Evolutionary conservation across 2,113 vertebrate species (phyloP).

Genomic region (Abramis brama): DNA sequence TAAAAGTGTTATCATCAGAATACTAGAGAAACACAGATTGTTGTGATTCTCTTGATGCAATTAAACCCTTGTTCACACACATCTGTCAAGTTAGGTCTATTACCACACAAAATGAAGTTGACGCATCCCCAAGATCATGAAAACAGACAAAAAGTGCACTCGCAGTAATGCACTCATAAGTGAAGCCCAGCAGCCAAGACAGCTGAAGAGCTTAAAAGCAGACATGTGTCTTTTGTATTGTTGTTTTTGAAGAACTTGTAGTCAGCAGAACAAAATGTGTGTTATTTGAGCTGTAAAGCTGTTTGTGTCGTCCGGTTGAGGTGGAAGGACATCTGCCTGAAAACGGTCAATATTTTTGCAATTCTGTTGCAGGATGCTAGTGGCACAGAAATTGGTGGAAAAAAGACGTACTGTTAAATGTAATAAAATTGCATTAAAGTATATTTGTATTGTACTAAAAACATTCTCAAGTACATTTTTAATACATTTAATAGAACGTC

Average conservation of each 20-base stretch:
- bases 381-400: neutral
- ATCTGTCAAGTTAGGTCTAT: neutral
- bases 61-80: neutral
- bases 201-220: constrained; percentile 13
- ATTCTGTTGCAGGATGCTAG: neutral
- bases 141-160: neutral
- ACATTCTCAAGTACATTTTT: no score
- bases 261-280: neutral
- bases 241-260: constrained; percentile 3
- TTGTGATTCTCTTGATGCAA: neutral
- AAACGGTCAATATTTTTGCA: neutral
- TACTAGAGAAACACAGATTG: neutral
- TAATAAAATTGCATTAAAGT: no score
- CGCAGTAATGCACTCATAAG: neutral
- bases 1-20: neutral
- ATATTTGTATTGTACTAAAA: no score
- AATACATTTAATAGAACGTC: no score
- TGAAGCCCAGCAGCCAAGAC: neutral
- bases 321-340: neutral
- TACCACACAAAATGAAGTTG: neutral
- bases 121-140: neutral
- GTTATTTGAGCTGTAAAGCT: constrained; percentile 8
- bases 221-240: neutral
- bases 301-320: neutral
- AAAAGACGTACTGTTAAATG: no score